Base-by-base conservation (phyloP, 2,888 invertebrate genomes). In the Acheta domesticus region DNA sequence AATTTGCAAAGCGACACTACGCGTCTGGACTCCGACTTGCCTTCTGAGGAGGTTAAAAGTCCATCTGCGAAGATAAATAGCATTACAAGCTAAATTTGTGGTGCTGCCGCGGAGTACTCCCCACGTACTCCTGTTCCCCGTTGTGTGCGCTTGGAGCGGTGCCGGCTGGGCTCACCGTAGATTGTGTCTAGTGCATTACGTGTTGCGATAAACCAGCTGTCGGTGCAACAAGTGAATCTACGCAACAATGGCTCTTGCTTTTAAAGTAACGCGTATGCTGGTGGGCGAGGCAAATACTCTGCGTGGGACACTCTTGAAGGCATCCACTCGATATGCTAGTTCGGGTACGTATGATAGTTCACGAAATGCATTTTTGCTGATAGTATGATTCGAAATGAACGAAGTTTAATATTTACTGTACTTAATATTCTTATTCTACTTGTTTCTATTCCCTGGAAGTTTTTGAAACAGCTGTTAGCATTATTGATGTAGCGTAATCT, bases 271-370 rank as follows among this genome's bases (percentile, higher is more conserved):
- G 14, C 62, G 62, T 12, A 19, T 14, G 14, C n/a, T 62, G 62
- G n/a, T 62, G 14, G 62, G 62, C 14, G 62, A 62, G 8, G 62
- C 62, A 14, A 4, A 62, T 19, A 19, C 16, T 62, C 62, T 62
- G 14, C 62, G 62, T 19, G 62, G 62, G n/a, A 4, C 62, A 12
- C n/a, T 62, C 14, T 14, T 62, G n/a, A n/a, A n/a, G 16, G n/a
- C n/a, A 62, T 62, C 62, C 8, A 19, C 12, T 19, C 62, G 62
- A 12, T 62, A 62, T 62, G 62, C 77, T 21, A 77, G 78, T 78
- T 36, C 78, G 74, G 78, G 78, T 78, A 74, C 20, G 12, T 77
- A 11, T 77, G 23, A 23, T 23, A 23, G 23, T 14, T 36, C 36
- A 8, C 8, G 36, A 36, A 36, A 36, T 36, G 5, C 36, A 8